Conservation (phyloP, 2,797 vertebrate species). For the Discoglossus pictus region DNA sequence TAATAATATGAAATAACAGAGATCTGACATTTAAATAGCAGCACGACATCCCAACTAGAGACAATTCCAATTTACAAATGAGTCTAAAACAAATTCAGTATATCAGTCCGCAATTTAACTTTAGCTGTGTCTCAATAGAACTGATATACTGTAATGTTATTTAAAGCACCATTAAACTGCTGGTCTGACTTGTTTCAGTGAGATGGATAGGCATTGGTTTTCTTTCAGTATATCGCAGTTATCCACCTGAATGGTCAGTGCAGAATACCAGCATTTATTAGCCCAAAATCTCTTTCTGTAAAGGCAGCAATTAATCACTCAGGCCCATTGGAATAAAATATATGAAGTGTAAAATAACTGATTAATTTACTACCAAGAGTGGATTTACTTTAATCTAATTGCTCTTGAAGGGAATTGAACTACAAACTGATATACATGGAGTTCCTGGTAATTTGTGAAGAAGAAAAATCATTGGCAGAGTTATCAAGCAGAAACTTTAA, state of each 20-base stretch:
- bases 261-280: slow-evolving; percentile 34
- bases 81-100: slow-evolving; percentile 24
- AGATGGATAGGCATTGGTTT: not conserved
- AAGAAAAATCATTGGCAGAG: not conserved
- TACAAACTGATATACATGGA: slow-evolving; percentile 28
- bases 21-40: not conserved
- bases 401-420: slow-evolving; percentile 38
- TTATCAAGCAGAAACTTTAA: slow-evolving; percentile 42
- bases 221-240: not conserved
- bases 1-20: slow-evolving; percentile 13
- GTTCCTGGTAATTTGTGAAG: slow-evolving; percentile 22
- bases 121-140: slow-evolving; percentile 24
- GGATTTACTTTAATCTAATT: too few relatives aligned
- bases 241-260: slow-evolving; percentile 37
- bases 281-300: slow-evolving; percentile 35
- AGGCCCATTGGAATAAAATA: slow-evolving; percentile 42
- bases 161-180: too few relatives aligned
- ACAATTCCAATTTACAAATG: slow-evolving; percentile 21
- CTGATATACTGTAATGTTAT: too few relatives aligned
- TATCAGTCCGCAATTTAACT: slow-evolving; percentile 21
- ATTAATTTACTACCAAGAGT: slow-evolving; percentile 40
- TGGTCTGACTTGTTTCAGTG: not conserved
- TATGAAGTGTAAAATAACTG: slow-evolving; percentile 49
- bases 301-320: slow-evolving; percentile 40
- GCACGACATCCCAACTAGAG: not conserved